Percentiles rank a stretch among this genome's conserved stretches.
Conservation (phyloP, 2,888 invertebrate genomes). For the Sialis fuliginosa region DNA sequence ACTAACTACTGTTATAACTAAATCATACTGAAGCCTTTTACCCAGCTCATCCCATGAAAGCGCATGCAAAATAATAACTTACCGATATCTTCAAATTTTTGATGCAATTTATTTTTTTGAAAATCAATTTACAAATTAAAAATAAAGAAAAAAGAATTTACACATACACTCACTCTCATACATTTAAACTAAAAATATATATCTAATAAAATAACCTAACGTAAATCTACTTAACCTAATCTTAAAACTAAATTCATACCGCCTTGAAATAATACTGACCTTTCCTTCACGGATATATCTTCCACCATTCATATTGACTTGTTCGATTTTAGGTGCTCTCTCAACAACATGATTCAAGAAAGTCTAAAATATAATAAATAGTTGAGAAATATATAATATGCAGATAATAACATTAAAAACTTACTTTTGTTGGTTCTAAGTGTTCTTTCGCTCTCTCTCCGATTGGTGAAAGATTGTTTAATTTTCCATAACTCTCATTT, state of each 20-base stretch:
- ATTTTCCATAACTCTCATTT: constrained; percentile 65
- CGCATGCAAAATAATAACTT: no score
- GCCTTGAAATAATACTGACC: constrained; percentile 41
- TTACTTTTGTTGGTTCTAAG: constrained; percentile 65
- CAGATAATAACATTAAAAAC: constrained; percentile 9
- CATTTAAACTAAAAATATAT: constrained; percentile 9
- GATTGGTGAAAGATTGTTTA: constrained; percentile 55
- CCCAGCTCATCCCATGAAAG: no score
- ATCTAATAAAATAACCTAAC: constrained; percentile 6
- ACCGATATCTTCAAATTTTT: no score
- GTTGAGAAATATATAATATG: background rate
- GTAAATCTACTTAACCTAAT: background rate
- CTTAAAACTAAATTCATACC: no score
- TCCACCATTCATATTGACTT: constrained; percentile 88
- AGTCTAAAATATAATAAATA: constrained; percentile 39
- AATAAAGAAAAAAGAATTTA: no score
- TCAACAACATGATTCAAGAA: constrained; percentile 86
- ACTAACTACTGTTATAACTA: no score
- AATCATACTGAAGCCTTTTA: no score
- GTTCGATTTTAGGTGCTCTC: constrained; percentile 85
- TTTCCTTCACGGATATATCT: constrained; percentile 93
- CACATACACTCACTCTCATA: constrained; percentile 12
- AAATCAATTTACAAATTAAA: no score
- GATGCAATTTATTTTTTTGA: no score
- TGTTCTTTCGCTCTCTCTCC: constrained; percentile 53